Evolutionary conservation across 1,140 invertebrate species (phyloP), one percentile per base, ranked within the genome.

Genomic region (Drosophila saltans): DNA sequence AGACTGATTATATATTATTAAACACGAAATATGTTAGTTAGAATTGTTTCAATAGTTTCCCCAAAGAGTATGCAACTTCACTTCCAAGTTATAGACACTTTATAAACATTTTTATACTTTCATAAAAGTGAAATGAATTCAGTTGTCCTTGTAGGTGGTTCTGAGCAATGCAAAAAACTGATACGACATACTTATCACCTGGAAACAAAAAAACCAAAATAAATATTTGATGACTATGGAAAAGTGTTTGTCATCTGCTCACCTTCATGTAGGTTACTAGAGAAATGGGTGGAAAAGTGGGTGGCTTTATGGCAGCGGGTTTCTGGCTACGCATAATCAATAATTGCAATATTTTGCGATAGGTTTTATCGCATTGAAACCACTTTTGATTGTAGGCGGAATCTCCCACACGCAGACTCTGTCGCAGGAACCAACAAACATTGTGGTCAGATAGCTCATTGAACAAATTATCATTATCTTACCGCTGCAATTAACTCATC

Each of bases 211-310:
- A 55, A 3, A 28, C 3, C 7, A 2, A 1, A 5, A 8, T n/a
- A 0, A 21, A 21, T 24, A 33, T 16, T 65, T 5, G 21, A 28
- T 39, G 7, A 3, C 1, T n/a, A 0, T 11, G 2, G 2, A 3
- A 26, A 43, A 59, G 16, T 16, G n/a, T 0, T n/a, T 24, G 11
- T 7, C 39, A 3, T 0, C 0, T 21, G 4, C 75, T 45, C 16
- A 89, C 90, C 74, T 91, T 91, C 90, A 91, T 91, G n/a, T 85
- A 91, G 24, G 90, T 91, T 28, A 84, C 78, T 59, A 91, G 61
- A 0, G 90, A 91, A 6, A 91, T 91, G 10, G 90, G 90, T 0
- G 90, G 83, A 73, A 91, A 86, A 10, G 91, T 91, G 0, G 90
- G 86, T 1, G 90, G 83, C 21, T 81, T 72, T 11, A 91, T 90